A percentile compares a stretch with the other conserved stretches of the same genome.
Conservation (phyloP, 2,113 vertebrate species). For the Gallinago media region DNA sequence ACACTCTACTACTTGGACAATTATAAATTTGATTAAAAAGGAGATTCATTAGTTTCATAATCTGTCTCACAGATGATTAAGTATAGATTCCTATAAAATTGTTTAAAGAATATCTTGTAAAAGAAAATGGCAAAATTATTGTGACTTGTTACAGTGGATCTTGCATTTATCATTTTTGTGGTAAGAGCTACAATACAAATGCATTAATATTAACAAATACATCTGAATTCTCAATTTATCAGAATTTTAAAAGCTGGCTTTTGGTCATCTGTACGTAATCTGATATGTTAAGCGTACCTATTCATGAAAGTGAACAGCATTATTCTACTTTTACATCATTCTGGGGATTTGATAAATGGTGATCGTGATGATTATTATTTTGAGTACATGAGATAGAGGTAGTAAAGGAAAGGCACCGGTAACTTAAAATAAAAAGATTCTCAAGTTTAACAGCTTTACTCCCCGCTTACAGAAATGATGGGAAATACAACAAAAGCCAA, state of each 20-base stretch:
- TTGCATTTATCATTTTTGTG: neutral
- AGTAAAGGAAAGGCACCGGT: neutral
- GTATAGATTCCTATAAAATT: neutral
- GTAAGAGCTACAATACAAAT: neutral
- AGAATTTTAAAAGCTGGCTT: neutral
- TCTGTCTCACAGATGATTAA: neutral
- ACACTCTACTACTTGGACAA: neutral
- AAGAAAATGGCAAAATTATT: neutral
- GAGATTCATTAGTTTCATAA: neutral
- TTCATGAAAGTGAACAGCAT: neutral
- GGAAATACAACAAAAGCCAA: conserved; percentile 44
- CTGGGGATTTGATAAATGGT: neutral
- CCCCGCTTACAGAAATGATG: neutral
- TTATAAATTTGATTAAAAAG: neutral
- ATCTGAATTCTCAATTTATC: neutral
- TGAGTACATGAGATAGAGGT: neutral
- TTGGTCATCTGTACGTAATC: neutral
- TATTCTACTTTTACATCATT: neutral
- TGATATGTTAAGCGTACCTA: neutral
- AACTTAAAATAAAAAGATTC: neutral
- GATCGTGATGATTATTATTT: neutral
- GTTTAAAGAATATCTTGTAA: neutral
- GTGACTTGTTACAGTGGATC: neutral
- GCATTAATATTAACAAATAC: neutral
- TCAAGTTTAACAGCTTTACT: neutral